phyloP scores from a whole-genome alignment of 1,140 invertebrate genomes.

The Whitmania pigra region DNA sequence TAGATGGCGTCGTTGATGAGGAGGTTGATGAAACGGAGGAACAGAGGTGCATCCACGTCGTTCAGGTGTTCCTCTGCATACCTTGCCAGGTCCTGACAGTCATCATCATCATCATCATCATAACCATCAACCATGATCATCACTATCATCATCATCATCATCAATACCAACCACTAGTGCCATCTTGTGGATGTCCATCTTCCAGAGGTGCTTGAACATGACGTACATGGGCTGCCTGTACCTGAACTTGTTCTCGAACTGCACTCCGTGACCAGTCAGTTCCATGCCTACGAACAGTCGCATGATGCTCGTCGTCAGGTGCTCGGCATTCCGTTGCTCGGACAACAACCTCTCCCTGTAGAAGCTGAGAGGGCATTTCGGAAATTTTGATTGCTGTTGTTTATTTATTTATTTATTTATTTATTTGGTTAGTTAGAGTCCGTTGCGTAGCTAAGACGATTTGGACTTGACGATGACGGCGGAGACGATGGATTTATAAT shows the following conservation, averaged over 20 bases:
- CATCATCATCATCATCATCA: not conserved
- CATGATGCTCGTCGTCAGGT: conserved; percentile 61
- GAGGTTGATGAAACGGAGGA: conserved; percentile 82
- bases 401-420: too few relatives aligned
- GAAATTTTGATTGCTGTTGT: too few relatives aligned
- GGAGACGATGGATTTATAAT: too few relatives aligned
- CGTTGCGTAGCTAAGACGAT: too few relatives aligned
- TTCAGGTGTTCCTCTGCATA: not conserved
- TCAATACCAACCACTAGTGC: conserved; percentile 53
- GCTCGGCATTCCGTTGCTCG: conserved; percentile 56
- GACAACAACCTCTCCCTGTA: conserved; percentile 63
- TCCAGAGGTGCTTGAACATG: conserved; percentile 83
- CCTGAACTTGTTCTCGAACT: conserved; percentile 94
- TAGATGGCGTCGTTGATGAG: conserved; percentile 92
- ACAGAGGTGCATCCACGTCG: conserved; percentile 52
- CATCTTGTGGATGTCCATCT: conserved; percentile 45
- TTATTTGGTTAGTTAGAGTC: too few relatives aligned
- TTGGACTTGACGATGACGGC: too few relatives aligned
- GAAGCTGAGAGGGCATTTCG: conserved; percentile 44
- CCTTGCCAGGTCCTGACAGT: not conserved
- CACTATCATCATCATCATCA: not conserved
- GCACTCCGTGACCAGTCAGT: conserved; percentile 79
- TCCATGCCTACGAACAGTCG: conserved; percentile 91
- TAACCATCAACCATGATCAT: not conserved
- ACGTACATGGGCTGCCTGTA: conserved; percentile 87